These are phyloP conservation scores for Caenorhabditis sp. DNA, from an alignment of 2,888 invertebrate species.

Conservation along the genomic window DNA sequence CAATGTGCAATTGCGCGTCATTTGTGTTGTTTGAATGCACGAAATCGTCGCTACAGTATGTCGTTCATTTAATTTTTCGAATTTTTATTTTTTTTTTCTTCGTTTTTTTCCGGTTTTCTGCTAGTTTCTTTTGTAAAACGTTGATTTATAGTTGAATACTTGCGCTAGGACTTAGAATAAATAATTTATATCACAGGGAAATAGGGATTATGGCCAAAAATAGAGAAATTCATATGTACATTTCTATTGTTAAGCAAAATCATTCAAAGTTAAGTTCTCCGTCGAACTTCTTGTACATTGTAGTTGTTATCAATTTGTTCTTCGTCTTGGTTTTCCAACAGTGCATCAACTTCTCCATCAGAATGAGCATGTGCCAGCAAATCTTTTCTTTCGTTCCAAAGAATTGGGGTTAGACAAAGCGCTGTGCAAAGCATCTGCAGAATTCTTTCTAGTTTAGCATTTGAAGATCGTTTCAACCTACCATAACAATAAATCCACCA, in stretches of 20 bases:
- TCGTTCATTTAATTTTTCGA: neutral
- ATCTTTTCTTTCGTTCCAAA: slow-evolving; percentile 40
- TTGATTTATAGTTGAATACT: too few relatives aligned
- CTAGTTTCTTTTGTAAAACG: too few relatives aligned
- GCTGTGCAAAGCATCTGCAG: slow-evolving; percentile 52
- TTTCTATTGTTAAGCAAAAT: neutral
- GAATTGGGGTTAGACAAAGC: slow-evolving; percentile 42
- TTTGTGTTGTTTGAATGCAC: neutral
- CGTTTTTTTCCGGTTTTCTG: neutral
- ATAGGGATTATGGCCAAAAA: neutral
- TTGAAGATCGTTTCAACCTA: too few relatives aligned
- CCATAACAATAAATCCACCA: slow-evolving; percentile 57
- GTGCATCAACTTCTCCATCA: slow-evolving; percentile 18
- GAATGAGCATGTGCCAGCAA: slow-evolving; percentile 11
- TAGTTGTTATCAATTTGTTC: slow-evolving; percentile 8
- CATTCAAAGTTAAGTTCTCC: slow-evolving; percentile 11
- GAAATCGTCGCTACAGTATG: neutral
- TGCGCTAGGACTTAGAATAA: too few relatives aligned
- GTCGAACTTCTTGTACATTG: slow-evolving; percentile 36
- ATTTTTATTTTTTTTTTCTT: neutral
- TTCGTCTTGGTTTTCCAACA: slow-evolving; percentile 19
- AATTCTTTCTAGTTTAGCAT: too few relatives aligned
- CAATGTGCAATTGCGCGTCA: neutral
- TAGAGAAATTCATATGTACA: neutral
- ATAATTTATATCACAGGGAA: neutral